Base-by-base conservation (phyloP, 1,140 invertebrate genomes). In the Zaprionus capensis region DNA sequence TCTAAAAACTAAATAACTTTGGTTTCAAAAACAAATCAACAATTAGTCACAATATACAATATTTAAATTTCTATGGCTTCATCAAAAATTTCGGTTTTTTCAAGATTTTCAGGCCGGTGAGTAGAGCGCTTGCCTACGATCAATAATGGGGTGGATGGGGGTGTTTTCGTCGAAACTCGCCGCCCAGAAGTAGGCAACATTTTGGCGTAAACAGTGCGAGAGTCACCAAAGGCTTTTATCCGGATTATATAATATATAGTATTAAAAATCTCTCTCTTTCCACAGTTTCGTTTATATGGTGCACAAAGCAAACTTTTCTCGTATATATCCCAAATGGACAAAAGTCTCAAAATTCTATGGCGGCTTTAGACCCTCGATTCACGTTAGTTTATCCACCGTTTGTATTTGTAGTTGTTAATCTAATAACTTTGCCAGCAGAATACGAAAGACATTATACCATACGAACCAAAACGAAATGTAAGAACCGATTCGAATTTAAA, bases 21-120 rank as follows among this genome's bases (percentile, higher is more conserved):
- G 2, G n/a, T 17, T 17, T 46, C 12, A 38, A 46, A 46, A 9
- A 17, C 17, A 17, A 46, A 17, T 14, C 41, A 7, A 44, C n/a
- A 44, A n/a, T 9, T 4, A n/a, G 5, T n/a, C n/a, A 17, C n/a
- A 36, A 22, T 15, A 22, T 17, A 34, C 31, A 34, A 3, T 38
- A 15, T 24, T 64, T n/a, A 36, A 34, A 17, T 46, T 46, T 3
- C 41, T 14, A 65, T 65, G 62, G 20, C 15, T 20, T 36, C 61
- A n/a, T 24, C 26, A 9, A 36, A n/a, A 55, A 22, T 65, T 55
- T 34, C 7, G 31, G 12, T 11, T 5, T 38, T 41, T 14, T 24
- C 20, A 34, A 17, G n/a, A 26, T 24, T 55, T 38, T 22, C 31
- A 38, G 24, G 20, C 7, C 24, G 49, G 62, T 65, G 6, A n/a